Base-by-base conservation (phyloP, 2,888 invertebrate genomes). In the Pyrrhia umbra region DNA sequence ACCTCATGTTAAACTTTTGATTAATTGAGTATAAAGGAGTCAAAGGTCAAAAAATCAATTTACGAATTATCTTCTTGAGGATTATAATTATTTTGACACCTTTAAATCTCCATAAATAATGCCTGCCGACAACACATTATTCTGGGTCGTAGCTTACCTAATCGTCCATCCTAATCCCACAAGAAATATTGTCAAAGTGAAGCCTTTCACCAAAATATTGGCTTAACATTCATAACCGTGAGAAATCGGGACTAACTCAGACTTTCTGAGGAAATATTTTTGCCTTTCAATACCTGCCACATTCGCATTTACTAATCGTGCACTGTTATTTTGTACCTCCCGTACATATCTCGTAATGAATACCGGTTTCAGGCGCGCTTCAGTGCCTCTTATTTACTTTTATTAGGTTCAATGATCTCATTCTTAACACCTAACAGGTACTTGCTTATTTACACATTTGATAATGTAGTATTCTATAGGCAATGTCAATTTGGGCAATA, bases 361-460 rank as follows among this genome's bases (percentile, higher is more conserved):
- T 60, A 68, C 69, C 69, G 54, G 69, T 69, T 69, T 55, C 37
- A 55, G 20, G 8, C 21, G 37, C 13, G 20, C 8, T 45, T 2
- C 40, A 42, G 57, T 42, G 25, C 37, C 18, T 34, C 9, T 39
- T 25, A 20, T n/a, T 34, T n/a, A 20, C 2, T 57, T 39, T 57
- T 43, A 30, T 9, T 37, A 16, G 50, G 60, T 34, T 68, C 60
- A 50, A 40, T 40, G 75, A 60, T 49, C 69, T 45, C 40, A 3
- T 21, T 52, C 30, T 50, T 21, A 47, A 52, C 20, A 73, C 27
- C 15, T 65, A 55, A 40, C 25, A 46, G 9, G 15, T 34, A 21
- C 23, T 18, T 52, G 23, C n/a, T 21, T 56, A 37, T n/a, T 13
- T 27, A 30, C 5, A 15, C 6, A 15, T n/a, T 37, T n/a, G 34